phyloP scores from a whole-genome alignment of 2,797 vertebrate genomes.

The Malacoctenus gilli region DNA sequence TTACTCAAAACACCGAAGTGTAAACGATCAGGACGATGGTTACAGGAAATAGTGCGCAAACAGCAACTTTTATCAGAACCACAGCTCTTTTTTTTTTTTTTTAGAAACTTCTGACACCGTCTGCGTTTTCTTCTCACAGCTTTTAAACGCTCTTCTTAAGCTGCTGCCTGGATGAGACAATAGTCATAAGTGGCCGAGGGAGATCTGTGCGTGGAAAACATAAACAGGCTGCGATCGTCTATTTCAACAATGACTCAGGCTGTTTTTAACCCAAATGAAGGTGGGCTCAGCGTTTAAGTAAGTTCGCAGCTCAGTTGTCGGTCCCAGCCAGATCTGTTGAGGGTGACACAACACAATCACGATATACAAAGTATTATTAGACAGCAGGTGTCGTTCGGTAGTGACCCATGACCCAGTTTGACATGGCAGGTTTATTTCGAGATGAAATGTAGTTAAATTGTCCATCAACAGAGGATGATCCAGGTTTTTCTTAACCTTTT shows the following conservation, averaged over 20 bases:
- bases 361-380: conserved; percentile 2
- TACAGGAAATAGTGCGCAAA: background rate
- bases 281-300: conserved; percentile 1
- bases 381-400: background rate
- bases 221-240: background rate
- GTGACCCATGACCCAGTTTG: conserved; percentile 18
- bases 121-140: background rate
- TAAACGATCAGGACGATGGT: background rate
- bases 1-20: no score
- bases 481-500: conserved; percentile 12
- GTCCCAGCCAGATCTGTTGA: conserved; percentile 13
- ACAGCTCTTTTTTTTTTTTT: no score
- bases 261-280: conserved; percentile 3
- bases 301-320: conserved; percentile 1
- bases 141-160: no score
- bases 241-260: background rate
- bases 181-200: background rate
- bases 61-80: background rate
- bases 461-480: background rate
- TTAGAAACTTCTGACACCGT: background rate
- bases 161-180: background rate
- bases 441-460: conserved; percentile 11
- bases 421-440: conserved; percentile 12
- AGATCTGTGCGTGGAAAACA: no score
- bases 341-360: conserved; percentile 1